phyloP scores from a whole-genome alignment of 92 coral and sea anemone species.

The Palythoa caribaeorum region DNA sequence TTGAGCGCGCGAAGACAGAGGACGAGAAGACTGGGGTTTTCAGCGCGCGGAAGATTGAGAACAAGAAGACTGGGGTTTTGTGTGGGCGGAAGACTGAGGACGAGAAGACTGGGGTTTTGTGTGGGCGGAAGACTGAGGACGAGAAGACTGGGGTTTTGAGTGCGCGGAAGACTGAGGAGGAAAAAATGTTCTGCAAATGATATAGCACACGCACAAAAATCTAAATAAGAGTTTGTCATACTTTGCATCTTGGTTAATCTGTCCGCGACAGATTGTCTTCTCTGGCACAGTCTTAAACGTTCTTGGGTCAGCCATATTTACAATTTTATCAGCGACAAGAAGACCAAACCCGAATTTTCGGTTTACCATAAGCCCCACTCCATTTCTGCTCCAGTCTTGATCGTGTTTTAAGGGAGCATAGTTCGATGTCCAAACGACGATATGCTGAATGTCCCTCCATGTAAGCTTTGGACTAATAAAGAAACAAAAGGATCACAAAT shows the following conservation, averaged over 20 bases:
- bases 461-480: conserved; percentile 87
- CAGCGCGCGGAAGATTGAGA: too few relatives aligned
- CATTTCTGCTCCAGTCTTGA: conserved; percentile 92
- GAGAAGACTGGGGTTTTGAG: too few relatives aligned
- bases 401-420: conserved; percentile 94
- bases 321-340: conserved; percentile 93
- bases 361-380: conserved; percentile 87
- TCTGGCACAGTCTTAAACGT: conserved; percentile 82
- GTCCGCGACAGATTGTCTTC: conserved; percentile 94
- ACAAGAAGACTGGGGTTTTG: too few relatives aligned
- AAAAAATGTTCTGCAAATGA: too few relatives aligned
- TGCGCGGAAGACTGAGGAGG: too few relatives aligned
- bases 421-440: conserved; percentile 98
- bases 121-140: too few relatives aligned
- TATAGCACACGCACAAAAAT: too few relatives aligned
- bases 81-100: too few relatives aligned
- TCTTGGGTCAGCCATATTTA: conserved; percentile 82
- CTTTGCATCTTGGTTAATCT: conserved; percentile 97
- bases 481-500: not conserved
- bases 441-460: conserved; percentile 96
- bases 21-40: too few relatives aligned
- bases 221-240: conserved; percentile 45
- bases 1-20: too few relatives aligned
- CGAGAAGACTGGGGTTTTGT: too few relatives aligned
- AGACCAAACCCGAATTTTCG: conserved; percentile 98